phyloP scores from a whole-genome alignment of 2,797 vertebrate species.

The Sebastes cheni region DNA sequence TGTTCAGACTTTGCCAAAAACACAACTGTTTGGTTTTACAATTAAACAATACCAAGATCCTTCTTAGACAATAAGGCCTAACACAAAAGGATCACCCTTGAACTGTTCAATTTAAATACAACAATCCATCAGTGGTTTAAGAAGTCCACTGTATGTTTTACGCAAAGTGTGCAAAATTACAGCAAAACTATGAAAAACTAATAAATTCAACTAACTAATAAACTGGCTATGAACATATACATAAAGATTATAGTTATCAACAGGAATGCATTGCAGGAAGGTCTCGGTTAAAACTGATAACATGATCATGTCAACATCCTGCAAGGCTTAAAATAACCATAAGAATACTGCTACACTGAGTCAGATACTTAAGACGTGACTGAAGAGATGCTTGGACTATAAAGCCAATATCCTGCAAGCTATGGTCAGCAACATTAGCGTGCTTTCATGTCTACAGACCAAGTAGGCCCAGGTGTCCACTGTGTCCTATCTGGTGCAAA shows the following conservation, averaged over 20 bases:
- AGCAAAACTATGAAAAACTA: background rate
- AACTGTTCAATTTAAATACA: background rate
- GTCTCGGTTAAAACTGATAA: background rate
- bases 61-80: background rate
- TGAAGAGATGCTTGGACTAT: background rate
- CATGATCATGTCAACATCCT: background rate
- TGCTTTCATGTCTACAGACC: background rate
- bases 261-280: background rate
- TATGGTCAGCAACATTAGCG: background rate
- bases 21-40: conserved; percentile 7
- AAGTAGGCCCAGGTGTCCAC: background rate
- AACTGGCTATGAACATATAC: background rate
- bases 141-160: background rate
- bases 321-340: background rate
- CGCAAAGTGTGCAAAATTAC: background rate
- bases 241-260: background rate
- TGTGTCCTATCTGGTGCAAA: conserved; percentile 6
- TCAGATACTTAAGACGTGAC: background rate
- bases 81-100: background rate
- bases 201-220: background rate
- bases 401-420: background rate
- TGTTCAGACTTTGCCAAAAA: conserved; percentile 21
- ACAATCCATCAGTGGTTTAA: background rate
- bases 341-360: background rate
- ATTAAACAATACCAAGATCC: background rate